Conservation (phyloP, 2,888 invertebrate genomes). For the Sinodicranocentrus sp. region DNA sequence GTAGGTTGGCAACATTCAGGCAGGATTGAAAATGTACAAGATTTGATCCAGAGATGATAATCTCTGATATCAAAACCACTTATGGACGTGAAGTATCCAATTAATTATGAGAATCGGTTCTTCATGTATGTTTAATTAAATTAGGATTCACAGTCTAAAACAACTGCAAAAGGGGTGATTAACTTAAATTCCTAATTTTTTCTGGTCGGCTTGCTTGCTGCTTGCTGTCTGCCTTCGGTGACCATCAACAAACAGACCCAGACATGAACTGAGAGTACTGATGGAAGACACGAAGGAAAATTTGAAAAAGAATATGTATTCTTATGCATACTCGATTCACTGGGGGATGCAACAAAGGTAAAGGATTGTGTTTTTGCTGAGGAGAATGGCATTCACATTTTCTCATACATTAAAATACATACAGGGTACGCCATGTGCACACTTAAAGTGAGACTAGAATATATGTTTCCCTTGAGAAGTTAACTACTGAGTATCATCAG, state of each 20-base stretch:
- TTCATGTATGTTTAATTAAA: not conserved
- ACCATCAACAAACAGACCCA: constrained; percentile 66
- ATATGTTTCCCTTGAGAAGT: constrained; percentile 41
- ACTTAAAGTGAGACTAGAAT: constrained; percentile 49
- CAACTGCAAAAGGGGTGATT: too few relatives aligned
- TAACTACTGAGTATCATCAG: constrained; percentile 44
- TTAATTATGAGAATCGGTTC: not conserved
- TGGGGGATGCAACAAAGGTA: not conserved
- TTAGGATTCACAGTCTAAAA: too few relatives aligned
- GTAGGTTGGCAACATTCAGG: constrained; percentile 12
- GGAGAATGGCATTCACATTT: constrained; percentile 5
- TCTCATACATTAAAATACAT: not conserved
- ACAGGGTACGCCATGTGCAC: constrained; percentile 34
- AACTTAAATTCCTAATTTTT: too few relatives aligned
- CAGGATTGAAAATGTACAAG: not conserved
- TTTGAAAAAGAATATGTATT: constrained; percentile 22
- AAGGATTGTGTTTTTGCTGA: constrained; percentile 7
- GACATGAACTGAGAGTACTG: constrained; percentile 54
- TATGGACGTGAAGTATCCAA: constrained; percentile 3
- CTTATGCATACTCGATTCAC: not conserved
- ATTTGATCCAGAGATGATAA: constrained; percentile 42
- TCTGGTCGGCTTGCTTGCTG: constrained; percentile 54
- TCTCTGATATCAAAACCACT: constrained; percentile 19
- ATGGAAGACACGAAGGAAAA: constrained; percentile 20
- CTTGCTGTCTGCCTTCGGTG: constrained; percentile 43